These are phyloP conservation scores for Aporophyla lueneburgensis DNA, from an alignment of 2,888 invertebrate species.

Conservation along the genomic window DNA sequence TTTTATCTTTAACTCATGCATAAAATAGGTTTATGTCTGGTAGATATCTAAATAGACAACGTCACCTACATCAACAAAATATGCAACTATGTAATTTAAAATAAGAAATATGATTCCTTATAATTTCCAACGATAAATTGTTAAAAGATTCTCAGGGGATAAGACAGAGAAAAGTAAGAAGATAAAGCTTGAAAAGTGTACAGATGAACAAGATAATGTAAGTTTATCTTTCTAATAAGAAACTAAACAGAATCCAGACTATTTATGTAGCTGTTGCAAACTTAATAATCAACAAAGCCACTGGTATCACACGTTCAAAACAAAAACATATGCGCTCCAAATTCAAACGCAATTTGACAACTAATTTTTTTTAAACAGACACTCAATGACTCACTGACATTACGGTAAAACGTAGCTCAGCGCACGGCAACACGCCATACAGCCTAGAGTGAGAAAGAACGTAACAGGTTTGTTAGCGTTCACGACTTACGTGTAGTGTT, in stretches of 20 bases:
- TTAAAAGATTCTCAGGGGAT: not conserved
- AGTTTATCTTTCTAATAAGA: constrained; percentile 35
- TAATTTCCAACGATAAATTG: not conserved
- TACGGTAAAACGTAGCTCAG: constrained; percentile 54
- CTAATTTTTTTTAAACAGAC: constrained; percentile 25
- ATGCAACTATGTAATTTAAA: not conserved
- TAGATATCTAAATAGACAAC: not conserved
- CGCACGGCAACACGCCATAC: constrained; percentile 76
- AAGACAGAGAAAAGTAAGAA: not conserved
- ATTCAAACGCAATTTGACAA: constrained; percentile 44
- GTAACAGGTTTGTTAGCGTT: constrained; percentile 79
- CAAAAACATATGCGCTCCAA: constrained; percentile 41
- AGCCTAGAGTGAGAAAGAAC: constrained; percentile 83
- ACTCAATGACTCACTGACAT: constrained; percentile 45
- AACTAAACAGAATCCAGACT: constrained; percentile 4
- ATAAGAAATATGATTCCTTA: not conserved
- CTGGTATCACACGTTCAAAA: not conserved
- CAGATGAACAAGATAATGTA: not conserved
- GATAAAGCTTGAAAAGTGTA: not conserved
- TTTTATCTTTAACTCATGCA: not conserved
- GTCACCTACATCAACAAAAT: not conserved
- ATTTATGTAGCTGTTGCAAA: constrained; percentile 6
- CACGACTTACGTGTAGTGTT: constrained; percentile 76
- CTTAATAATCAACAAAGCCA: constrained; percentile 2
- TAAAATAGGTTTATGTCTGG: not conserved